Evolutionary conservation across 2,797 vertebrate species (phyloP), one percentile per base, ranked within the genome.

Genomic region (Clarias platycephalus): DNA sequence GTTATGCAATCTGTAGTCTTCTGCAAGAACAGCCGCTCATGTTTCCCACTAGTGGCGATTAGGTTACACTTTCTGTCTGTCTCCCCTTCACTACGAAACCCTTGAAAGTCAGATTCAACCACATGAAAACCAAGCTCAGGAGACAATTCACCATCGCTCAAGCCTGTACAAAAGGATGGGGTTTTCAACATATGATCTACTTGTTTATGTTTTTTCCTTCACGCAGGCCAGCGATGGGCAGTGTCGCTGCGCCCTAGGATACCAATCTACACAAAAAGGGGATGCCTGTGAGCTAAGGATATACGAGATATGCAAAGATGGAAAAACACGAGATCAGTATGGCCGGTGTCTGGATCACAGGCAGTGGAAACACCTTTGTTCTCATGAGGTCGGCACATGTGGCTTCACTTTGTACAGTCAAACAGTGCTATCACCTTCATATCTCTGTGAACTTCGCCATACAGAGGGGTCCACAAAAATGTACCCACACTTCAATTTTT

Each of bases 321-420:
- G 95, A 57, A 89, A 91, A 83, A 88, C 93, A 24, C 91, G 95
- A 0, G 96, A 95, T 60, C 96, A 97, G 86, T 92, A 97, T 1
- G 97, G 97, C 75, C 87, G 93, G 15, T 99, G 97, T 87, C 84
- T 97, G 84, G 95, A 92, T 88, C 88, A 83, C 86, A 88, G 90
- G 15, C 95, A 94, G 75, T 99, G 97, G 97, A 86, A 44, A n/a
- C 92, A 83, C 20, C 93, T 96, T 88, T 98, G 97, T 84, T 91
- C 93, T 66, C 88, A 92, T 0, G 93, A 98, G 97, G 97, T 97
- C 44, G 83, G 91, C 64, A 20, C 70, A 80, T 49, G 74, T 68
- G 60, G 7, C 64, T 44, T 44, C 53, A 85, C 31, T 6, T n/a
- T 31, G 71, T 40, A 18, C 66, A 75, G n/a, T 22, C 57, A 75